Base-by-base conservation (phyloP, 2,113 vertebrate genomes). In the Halcyon senegalensis region DNA sequence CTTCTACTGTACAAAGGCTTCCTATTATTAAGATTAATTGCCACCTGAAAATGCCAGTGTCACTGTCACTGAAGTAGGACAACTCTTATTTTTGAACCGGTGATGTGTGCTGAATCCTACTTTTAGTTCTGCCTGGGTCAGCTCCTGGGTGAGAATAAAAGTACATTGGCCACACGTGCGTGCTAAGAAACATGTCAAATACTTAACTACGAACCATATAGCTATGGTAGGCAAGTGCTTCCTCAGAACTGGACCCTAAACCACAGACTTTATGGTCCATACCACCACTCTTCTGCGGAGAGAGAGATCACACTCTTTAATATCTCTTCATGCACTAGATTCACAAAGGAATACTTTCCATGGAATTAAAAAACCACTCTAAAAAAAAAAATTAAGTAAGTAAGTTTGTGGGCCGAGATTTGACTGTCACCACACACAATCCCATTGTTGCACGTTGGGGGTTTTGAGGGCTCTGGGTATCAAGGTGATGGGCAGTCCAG, bases 151-250 rank as follows among this genome's bases (percentile, higher is more conserved):
- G 30, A 87, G 46, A 56, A 27, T 68, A 67, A 43, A 13, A 44
- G 24, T 48, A 33, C 3, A 15, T 58, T 53, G 43, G 16, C 56
- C 41, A 75, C 7, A 43, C 0, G 0, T 9, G 2, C 63, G 10
- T 58, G 28, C 37, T 78, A 67, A 56, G 30, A 60, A 73, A 14
- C 21, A 21, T 17, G 11, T 33, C 33, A 76, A 78, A 69, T 7
- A 58, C 11, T 21, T 64, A 68, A 72, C 87, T 27, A 53, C 1
- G 6, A 69, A 9, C 23, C 24, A 21, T 25, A 46, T 9, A 68
- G 14, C 16, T 80, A 13, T 5, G 11, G 7, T 16, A 79, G 48
- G 14, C 21, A 75, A 51, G 20, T 17, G 5, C 10, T 67, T 79
- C 21, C 56, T 76, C 30, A 64, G 64, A 75, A 60, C 15, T 30